Percentiles rank a stretch among this genome's conserved stretches.
Conservation (phyloP, 2,888 invertebrate species). For the Caenorhabditis japonica region DNA sequence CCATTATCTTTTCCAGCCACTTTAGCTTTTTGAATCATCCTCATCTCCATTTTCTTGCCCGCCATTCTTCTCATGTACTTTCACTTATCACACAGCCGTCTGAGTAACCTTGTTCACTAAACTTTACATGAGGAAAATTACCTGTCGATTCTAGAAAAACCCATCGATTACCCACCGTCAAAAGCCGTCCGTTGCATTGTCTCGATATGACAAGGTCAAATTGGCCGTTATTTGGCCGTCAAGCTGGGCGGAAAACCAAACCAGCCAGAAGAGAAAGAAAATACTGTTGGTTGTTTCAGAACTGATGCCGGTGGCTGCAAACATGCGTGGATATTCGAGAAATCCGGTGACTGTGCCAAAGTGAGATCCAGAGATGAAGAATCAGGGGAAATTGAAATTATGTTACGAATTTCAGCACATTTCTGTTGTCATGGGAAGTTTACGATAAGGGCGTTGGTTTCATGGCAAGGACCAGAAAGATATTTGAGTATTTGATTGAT, state of each 20-base stretch:
- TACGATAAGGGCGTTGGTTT: slow-evolving; percentile 15
- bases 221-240: slow-evolving; percentile 48
- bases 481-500: slow-evolving; percentile 39
- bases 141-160: too few relatives aligned
- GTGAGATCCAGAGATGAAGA: slow-evolving; percentile 14
- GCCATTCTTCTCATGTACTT: slow-evolving; percentile 14
- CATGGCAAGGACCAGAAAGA: slow-evolving; percentile 1
- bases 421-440: slow-evolving; percentile 23
- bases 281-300: slow-evolving; percentile 43
- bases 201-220: slow-evolving; percentile 43
- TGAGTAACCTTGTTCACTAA: slow-evolving; percentile 28
- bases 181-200: slow-evolving; percentile 31
- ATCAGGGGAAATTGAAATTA: background rate
- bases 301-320: slow-evolving; percentile 41
- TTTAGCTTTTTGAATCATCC: slow-evolving; percentile 24
- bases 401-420: slow-evolving; percentile 31
- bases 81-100: slow-evolving; percentile 27
- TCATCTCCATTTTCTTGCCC: slow-evolving; percentile 24
- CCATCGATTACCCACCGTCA: too few relatives aligned
- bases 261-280: slow-evolving; percentile 4
- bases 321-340: slow-evolving; percentile 44
- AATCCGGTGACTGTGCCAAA: slow-evolving; percentile 58
- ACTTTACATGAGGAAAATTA: slow-evolving; percentile 7
- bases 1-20: background rate
- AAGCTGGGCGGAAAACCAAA: background rate